A percentile compares a stretch with the other conserved stretches of the same genome.
These are phyloP conservation scores for Pseudorectes ferrugineus DNA, from an alignment of 2,113 vertebrate species.

Conservation along the genomic window DNA sequence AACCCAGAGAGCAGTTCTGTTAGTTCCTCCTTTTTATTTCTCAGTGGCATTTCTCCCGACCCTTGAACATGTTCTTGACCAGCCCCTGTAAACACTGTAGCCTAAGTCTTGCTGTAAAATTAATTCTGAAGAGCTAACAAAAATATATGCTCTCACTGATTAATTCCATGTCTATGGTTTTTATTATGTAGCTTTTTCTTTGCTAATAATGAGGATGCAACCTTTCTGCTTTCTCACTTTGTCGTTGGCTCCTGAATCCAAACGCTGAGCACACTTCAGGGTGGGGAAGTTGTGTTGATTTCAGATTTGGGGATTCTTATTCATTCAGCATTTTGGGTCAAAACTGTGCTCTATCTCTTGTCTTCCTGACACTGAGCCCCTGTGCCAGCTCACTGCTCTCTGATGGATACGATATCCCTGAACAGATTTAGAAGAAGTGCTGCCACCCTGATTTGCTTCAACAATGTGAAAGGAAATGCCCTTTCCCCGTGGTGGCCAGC, in stretches of 20 bases:
- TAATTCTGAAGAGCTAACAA: not conserved
- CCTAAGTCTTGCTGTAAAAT: not conserved
- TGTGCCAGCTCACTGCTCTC: not conserved
- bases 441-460: too few species aligned
- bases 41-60: not conserved
- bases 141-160: not conserved
- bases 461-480: too few species aligned
- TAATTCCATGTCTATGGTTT: not conserved
- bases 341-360: not conserved
- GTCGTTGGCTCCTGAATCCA: not conserved
- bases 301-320: rapidly evolving
- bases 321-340: rapidly evolving
- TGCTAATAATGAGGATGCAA: not conserved
- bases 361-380: rapidly evolving
- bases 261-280: rapidly evolving
- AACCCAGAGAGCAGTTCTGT: not conserved
- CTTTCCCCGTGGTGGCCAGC: too few species aligned
- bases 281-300: rapidly evolving
- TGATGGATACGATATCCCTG: not conserved
- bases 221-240: not conserved
- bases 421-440: too few species aligned
- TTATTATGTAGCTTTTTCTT: not conserved
- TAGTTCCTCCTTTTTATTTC: not conserved
- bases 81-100: rapidly evolving
- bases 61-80: too few species aligned